Percentiles rank a stretch among this genome's conserved stretches.
Evolutionary conservation across 2,888 invertebrate species (phyloP).

Genomic region (Brachyptera risi): DNA sequence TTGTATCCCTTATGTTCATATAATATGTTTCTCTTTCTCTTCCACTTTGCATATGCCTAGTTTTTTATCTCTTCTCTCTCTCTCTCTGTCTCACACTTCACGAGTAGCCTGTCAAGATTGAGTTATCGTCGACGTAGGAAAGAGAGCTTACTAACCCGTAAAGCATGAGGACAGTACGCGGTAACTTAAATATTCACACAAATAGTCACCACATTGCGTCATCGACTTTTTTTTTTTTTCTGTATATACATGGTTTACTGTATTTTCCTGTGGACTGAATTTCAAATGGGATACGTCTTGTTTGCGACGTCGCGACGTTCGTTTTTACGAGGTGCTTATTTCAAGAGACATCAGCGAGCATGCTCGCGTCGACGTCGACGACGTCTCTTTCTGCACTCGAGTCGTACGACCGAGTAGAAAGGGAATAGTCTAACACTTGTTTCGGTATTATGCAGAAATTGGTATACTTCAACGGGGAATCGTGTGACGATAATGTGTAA

Average conservation of each 20-base stretch:
- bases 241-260: not conserved
- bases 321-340: conserved; percentile 32
- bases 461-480: not conserved
- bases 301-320: conserved; percentile 10
- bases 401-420: not conserved
- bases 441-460: not conserved
- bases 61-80: not conserved
- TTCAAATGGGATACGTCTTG: conserved; percentile 26
- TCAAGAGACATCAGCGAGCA: conserved; percentile 16
- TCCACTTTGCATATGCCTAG: conserved; percentile 11
- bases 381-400: not conserved
- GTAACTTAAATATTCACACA: conserved; percentile 26
- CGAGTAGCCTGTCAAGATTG: conserved; percentile 25
- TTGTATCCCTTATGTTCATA: conserved; percentile 14
- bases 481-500: not conserved
- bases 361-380: not conserved
- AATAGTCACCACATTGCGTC: conserved; percentile 10
- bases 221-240: not conserved
- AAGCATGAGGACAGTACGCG: conserved; percentile 13
- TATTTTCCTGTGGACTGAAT: conserved; percentile 25
- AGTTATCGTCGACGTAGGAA: conserved; percentile 18
- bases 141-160: conserved; percentile 18
- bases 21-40: conserved; percentile 12
- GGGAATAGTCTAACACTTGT: not conserved
- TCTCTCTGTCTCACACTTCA: not conserved